phyloP scores from a whole-genome alignment of 2,113 vertebrate species.

The Thinocorus orbignyianus region DNA sequence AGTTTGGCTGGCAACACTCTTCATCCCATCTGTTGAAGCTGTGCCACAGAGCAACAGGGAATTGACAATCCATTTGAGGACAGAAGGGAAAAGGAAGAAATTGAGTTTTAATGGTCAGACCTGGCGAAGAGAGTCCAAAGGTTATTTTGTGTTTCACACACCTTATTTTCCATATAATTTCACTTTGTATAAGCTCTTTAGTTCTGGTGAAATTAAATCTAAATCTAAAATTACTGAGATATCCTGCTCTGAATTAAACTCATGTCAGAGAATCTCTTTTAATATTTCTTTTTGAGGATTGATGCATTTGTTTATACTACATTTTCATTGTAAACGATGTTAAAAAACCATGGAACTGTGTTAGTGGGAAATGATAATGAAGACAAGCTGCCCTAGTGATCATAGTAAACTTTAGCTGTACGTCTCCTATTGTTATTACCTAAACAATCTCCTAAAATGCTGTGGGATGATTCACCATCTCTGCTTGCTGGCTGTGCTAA shows the following conservation, averaged over 20 bases:
- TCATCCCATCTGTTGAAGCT: not conserved
- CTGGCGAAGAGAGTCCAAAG: not conserved
- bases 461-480: not conserved
- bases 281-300: not conserved
- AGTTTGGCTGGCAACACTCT: not conserved
- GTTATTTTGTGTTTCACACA: not conserved
- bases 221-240: not conserved
- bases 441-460: not conserved
- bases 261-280: not conserved
- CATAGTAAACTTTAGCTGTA: not conserved
- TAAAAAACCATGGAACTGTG: not conserved
- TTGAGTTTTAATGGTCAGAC: not conserved
- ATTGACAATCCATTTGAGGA: not conserved
- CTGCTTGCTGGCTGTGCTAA: not conserved
- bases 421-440: not conserved
- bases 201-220: not conserved
- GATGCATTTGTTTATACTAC: not conserved
- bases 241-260: not conserved
- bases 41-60: not conserved
- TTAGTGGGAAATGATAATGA: not conserved
- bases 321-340: not conserved
- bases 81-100: not conserved
- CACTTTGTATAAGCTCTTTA: not conserved
- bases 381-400: not conserved
- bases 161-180: not conserved